A percentile compares a stretch with the other conserved stretches of the same genome.
phyloP scores from a whole-genome alignment of 2,113 vertebrate species.

The Barnardius zonarius region DNA sequence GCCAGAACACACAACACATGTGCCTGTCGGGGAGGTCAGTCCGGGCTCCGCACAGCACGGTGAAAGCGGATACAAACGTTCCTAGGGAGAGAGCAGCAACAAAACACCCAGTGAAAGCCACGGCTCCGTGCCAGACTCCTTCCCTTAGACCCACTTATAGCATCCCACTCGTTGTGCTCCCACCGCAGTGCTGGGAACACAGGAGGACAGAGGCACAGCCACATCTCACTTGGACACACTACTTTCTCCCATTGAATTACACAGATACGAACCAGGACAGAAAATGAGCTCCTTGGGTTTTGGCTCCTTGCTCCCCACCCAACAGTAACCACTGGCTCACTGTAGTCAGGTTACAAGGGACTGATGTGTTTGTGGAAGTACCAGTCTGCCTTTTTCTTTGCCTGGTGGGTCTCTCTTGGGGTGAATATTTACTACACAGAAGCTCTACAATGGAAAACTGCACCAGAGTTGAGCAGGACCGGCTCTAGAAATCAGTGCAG shows the following conservation, averaged over 20 bases:
- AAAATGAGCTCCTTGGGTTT: not conserved
- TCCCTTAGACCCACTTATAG: accelerated
- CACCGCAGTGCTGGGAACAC: not conserved
- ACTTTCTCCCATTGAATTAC: not conserved
- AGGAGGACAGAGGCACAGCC: not conserved
- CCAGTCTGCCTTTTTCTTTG: not conserved
- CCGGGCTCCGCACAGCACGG: conserved; percentile 91
- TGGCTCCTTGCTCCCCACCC: not conserved
- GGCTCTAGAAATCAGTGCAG: not conserved
- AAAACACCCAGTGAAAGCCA: not conserved
- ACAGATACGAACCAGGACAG: accelerated
- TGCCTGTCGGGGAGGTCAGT: conserved; percentile 91
- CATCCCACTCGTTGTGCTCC: not conserved
- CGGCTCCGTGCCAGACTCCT: accelerated
- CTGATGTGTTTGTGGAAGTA: not conserved
- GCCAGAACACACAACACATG: conserved; percentile 95
- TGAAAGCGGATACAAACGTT: conserved; percentile 93
- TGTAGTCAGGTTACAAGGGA: not conserved
- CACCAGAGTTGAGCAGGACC: not conserved
- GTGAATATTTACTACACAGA: not conserved
- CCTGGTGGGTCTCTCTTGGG: not conserved
- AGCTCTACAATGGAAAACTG: not conserved
- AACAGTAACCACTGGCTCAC: not conserved
- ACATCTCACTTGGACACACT: accelerated
- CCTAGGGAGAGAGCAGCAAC: conserved; percentile 72